Conservation (phyloP, 2,113 vertebrate species). For the Epinephelus cyanopodus region DNA sequence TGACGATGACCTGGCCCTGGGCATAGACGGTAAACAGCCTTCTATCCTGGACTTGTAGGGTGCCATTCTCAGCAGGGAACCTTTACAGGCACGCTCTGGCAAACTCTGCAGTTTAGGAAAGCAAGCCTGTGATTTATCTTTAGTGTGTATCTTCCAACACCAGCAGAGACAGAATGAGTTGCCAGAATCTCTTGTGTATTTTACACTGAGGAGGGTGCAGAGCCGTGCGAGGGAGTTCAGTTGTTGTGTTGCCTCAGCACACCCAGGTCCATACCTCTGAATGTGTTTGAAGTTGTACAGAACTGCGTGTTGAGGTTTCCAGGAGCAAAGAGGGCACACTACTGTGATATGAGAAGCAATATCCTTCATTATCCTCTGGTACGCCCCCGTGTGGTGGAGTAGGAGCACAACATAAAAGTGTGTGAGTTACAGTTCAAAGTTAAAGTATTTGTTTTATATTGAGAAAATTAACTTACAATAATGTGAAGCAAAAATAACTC, state of each 20-base stretch:
- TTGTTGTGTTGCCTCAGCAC: not conserved
- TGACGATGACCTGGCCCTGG: conserved; percentile 73
- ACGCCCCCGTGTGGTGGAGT: no score
- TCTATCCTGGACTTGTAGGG: conserved; percentile 33
- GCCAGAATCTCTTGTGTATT: not conserved
- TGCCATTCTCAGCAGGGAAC: not conserved
- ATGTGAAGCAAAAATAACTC: no score
- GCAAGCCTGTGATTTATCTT: not conserved
- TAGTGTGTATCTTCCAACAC: not conserved
- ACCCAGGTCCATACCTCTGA: not conserved
- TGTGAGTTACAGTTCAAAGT: no score
- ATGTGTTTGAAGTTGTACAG: no score
- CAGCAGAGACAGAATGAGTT: not conserved
- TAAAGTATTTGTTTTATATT: no score
- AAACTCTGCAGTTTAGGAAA: conserved; percentile 8
- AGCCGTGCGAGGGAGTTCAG: not conserved
- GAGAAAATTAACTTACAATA: no score
- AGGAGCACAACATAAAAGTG: no score
- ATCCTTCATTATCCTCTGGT: no score
- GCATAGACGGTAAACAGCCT: conserved; percentile 74
- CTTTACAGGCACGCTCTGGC: conserved; percentile 5
- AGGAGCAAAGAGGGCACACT: no score
- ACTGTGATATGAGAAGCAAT: no score
- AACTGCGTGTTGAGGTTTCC: no score
- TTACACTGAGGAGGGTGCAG: not conserved